phyloP scores from a whole-genome alignment of 2,888 invertebrate genomes.

The Reticulitermes lucifugus region DNA sequence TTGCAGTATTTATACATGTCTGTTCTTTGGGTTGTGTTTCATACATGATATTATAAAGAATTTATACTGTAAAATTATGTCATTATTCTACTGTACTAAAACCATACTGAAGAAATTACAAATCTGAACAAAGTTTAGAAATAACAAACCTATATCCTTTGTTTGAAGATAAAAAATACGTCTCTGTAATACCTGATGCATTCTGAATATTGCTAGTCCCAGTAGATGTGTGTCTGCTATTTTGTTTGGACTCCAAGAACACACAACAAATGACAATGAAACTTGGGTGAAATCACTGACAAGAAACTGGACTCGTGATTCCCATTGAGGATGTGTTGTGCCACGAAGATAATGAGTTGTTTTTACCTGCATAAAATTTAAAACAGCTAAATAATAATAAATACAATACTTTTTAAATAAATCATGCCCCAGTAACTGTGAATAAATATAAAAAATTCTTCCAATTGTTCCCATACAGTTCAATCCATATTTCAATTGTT shows the following conservation, averaged over 20 bases:
- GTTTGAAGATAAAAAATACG: neutral
- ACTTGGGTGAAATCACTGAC: slow-evolving; percentile 67
- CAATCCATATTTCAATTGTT: too few species aligned
- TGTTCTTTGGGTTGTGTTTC: too few species aligned
- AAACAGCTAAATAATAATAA: slow-evolving; percentile 25
- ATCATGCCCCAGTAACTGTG: neutral
- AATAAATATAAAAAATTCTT: neutral
- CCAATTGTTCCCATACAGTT: too few species aligned
- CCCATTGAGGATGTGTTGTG: slow-evolving; percentile 66
- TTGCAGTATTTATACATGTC: too few species aligned
- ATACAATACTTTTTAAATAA: neutral
- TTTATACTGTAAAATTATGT: too few species aligned
- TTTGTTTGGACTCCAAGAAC: slow-evolving; percentile 67
- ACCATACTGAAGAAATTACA: neutral
- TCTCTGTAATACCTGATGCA: slow-evolving; percentile 61
- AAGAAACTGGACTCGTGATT: slow-evolving; percentile 65
- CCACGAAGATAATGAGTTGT: slow-evolving; percentile 66
- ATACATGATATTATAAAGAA: too few species aligned
- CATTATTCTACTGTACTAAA: neutral
- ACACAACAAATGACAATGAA: slow-evolving; percentile 66
- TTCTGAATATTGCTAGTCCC: slow-evolving; percentile 64
- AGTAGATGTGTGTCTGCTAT: slow-evolving; percentile 66
- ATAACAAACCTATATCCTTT: too few species aligned
- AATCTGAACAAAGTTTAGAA: too few species aligned
- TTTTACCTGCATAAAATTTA: slow-evolving; percentile 63